phyloP scores from a whole-genome alignment of 2,888 invertebrate genomes.

The Caenorhabditis parvicauda region DNA sequence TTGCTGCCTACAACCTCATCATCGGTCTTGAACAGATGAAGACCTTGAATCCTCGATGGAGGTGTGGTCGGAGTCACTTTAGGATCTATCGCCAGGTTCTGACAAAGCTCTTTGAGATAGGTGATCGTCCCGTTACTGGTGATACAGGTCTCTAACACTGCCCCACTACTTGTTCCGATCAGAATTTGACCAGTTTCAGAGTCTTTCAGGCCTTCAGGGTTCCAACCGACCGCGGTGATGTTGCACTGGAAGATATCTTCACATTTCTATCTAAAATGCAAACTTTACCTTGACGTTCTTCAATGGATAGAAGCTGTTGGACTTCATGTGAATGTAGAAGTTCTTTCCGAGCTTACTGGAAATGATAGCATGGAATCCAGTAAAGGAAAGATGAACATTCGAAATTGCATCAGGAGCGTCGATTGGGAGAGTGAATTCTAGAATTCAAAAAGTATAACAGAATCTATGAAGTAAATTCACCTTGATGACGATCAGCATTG shows the following conservation, averaged over 20 bases:
- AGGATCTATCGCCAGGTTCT: neutral
- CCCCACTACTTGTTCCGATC: constrained; percentile 53
- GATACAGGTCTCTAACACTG: constrained; percentile 30
- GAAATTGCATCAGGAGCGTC: constrained; percentile 32
- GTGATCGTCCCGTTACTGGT: constrained; percentile 26
- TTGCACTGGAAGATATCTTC: constrained; percentile 26
- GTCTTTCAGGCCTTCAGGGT: constrained; percentile 48
- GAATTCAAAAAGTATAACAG: neutral
- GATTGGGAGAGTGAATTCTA: constrained; percentile 42
- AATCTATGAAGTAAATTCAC: neutral
- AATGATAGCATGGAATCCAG: constrained; percentile 49
- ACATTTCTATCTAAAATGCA: neutral
- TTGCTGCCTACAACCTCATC: constrained; percentile 21
- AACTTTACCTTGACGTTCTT: constrained; percentile 37
- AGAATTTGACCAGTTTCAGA: constrained; percentile 54
- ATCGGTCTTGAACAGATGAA: constrained; percentile 32
- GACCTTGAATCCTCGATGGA: constrained; percentile 27
- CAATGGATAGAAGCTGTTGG: constrained; percentile 26
- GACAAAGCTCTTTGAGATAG: constrained; percentile 38
- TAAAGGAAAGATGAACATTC: constrained; percentile 48
- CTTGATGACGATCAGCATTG: constrained; percentile 15
- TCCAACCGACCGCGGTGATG: constrained; percentile 58
- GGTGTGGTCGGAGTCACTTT: neutral
- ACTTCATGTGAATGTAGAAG: constrained; percentile 50
- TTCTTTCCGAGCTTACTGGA: constrained; percentile 50